Percentiles rank a stretch among this genome's conserved stretches.
Evolutionary conservation across 1,140 invertebrate genomes (phyloP).

Genomic region (Pseudomyrmex cubaensis): DNA sequence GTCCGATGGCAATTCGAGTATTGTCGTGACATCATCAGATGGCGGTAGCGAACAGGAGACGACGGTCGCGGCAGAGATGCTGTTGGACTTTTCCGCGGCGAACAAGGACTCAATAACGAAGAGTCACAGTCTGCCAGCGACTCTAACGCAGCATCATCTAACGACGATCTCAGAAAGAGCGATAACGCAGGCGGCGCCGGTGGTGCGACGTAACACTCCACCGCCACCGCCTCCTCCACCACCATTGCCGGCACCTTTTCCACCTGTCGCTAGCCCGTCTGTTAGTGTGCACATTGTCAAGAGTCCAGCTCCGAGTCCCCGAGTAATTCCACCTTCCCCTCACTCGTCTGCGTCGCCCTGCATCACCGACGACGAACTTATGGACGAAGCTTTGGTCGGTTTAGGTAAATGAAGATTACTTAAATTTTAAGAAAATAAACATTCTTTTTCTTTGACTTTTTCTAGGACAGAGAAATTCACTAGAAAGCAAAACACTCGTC

Average conservation of each 20-base stretch:
- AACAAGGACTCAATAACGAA: constrained; percentile 79
- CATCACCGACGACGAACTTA: constrained; percentile 94
- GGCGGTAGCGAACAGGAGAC: constrained; percentile 46
- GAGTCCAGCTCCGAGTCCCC: constrained; percentile 90
- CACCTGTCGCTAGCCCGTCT: constrained; percentile 87
- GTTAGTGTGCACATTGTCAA: constrained; percentile 92
- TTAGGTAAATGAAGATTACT: constrained; percentile 87
- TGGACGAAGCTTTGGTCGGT: constrained; percentile 94
- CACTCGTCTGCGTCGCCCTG: constrained; percentile 92
- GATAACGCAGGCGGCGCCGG: constrained; percentile 84
- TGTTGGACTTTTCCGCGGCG: constrained; percentile 88
- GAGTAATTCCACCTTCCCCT: constrained; percentile 88
- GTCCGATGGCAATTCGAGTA: neutral
- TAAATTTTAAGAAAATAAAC: constrained; percentile 66
- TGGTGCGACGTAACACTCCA: constrained; percentile 85
- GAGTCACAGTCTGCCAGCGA: constrained; percentile 52
- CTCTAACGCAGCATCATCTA: constrained; percentile 44
- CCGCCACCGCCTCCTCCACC: constrained; percentile 82
- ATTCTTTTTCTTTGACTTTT: neutral
- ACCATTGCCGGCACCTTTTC: constrained; percentile 80
- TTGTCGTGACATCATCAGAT: constrained; percentile 3
- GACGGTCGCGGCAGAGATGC: constrained; percentile 84
- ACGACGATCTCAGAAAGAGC: constrained; percentile 80
- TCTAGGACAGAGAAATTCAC: neutral
- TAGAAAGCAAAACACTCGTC: neutral